Evolutionary conservation across 2,113 vertebrate species (phyloP).

Genomic region (Sturnus vulgaris): DNA sequence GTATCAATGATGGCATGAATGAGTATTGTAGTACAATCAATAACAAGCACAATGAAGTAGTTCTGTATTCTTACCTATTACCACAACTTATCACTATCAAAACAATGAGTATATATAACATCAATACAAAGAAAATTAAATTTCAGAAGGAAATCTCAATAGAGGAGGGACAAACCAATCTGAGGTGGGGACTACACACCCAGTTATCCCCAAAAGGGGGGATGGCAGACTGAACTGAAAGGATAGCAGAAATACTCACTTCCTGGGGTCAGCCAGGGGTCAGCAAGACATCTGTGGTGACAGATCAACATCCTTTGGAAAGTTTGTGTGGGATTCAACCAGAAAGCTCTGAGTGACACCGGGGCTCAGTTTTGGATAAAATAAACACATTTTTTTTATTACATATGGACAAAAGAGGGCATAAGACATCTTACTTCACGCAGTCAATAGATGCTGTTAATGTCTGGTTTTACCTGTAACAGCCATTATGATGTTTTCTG

Average conservation of each 20-base stretch:
- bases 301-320: not conserved
- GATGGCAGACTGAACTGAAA: not conserved
- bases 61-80: not conserved
- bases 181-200: not conserved
- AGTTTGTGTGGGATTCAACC: not conserved
- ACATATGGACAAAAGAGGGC: accelerated
- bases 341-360: not conserved
- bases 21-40: not conserved
- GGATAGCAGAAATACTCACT: not conserved
- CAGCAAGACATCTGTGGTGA: not conserved
- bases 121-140: not conserved
- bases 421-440: not conserved
- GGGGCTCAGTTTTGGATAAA: not conserved
- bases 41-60: not conserved
- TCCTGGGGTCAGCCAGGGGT: not conserved
- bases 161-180: not conserved
- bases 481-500: not conserved
- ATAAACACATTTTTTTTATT: not conserved
- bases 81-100: not conserved
- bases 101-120: not conserved
- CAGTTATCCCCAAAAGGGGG: not conserved
- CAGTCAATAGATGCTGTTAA: not conserved
- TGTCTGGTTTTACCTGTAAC: not conserved
- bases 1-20: not conserved
- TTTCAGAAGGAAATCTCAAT: not conserved